Percentiles rank a stretch among this genome's conserved stretches.
phyloP scores from a whole-genome alignment of 2,888 invertebrate genomes.

The Emmelina monodactyla region DNA sequence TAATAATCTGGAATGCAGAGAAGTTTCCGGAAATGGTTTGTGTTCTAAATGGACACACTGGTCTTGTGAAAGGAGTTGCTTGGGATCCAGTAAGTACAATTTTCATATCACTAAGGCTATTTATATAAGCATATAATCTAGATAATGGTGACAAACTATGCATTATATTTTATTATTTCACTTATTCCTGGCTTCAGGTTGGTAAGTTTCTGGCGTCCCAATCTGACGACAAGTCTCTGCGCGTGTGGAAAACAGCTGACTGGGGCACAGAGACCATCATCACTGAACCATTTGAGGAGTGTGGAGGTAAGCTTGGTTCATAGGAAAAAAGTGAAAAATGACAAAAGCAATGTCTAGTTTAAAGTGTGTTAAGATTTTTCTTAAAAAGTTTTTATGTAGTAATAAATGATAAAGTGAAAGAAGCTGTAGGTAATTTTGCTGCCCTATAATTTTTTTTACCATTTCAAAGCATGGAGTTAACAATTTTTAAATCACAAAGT shows the following conservation, averaged over 20 bases:
- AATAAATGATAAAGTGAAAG: too few species aligned
- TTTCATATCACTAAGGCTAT: too few species aligned
- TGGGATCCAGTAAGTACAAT: constrained; percentile 87
- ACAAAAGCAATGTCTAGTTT: too few species aligned
- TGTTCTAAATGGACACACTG: constrained; percentile 88
- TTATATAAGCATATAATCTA: too few species aligned
- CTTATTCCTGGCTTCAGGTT: too few species aligned
- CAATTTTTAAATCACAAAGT: too few species aligned
- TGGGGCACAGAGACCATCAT: constrained; percentile 91
- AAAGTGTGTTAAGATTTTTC: too few species aligned
- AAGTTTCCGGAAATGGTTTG: constrained; percentile 87
- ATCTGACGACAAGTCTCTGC: constrained; percentile 92
- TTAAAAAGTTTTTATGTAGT: too few species aligned
- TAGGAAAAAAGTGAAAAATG: constrained; percentile 1
- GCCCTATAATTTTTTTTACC: too few species aligned
- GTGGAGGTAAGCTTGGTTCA: constrained; percentile 55
- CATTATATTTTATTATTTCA: background rate
- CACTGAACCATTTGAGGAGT: constrained; percentile 91
- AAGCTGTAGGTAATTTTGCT: too few species aligned
- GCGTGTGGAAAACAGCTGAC: constrained; percentile 95
- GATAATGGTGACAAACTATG: too few species aligned
- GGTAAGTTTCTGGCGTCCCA: constrained; percentile 97
- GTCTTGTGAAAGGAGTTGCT: constrained; percentile 95
- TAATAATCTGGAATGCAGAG: constrained; percentile 97
- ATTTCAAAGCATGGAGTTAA: too few species aligned